Evolutionary conservation across 1,140 invertebrate species (phyloP).

Genomic region (Drosophila setifemur): DNA sequence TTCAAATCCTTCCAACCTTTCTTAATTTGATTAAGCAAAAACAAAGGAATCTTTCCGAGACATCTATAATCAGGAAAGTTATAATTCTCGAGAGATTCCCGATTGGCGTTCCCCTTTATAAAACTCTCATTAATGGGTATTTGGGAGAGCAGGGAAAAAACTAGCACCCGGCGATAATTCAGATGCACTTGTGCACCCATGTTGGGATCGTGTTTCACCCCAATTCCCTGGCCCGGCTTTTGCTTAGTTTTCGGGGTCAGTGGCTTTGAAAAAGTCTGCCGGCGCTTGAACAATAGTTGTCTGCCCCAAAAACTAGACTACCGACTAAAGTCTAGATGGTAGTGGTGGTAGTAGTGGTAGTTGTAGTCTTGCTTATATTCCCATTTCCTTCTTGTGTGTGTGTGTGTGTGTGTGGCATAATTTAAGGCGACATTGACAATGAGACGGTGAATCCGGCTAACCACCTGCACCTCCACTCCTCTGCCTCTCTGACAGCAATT

Average conservation of each 20-base stretch:
- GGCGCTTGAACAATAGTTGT: constrained; percentile 49
- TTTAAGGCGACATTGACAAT: constrained; percentile 80
- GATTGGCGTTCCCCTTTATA: not conserved
- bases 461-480: not conserved
- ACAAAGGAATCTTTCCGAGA: too few relatives aligned
- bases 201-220: constrained; percentile 63
- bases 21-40: too few relatives aligned
- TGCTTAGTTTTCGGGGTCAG: constrained; percentile 62
- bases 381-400: not conserved
- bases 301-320: constrained; percentile 69
- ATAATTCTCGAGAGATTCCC: too few relatives aligned
- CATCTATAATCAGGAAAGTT: too few relatives aligned
- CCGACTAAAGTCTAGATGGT: constrained; percentile 13
- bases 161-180: constrained; percentile 64
- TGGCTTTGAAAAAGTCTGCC: constrained; percentile 72
- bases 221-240: not conserved
- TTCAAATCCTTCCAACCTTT: too few relatives aligned
- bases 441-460: constrained; percentile 21
- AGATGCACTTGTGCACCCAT: constrained; percentile 74
- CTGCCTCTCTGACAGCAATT: constrained; percentile 67
- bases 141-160: constrained; percentile 38
- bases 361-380: not conserved
- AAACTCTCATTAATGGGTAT: not conserved
- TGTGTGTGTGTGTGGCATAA: constrained; percentile 51
- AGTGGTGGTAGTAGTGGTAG: too few relatives aligned